Base-by-base conservation (phyloP, 2,113 vertebrate genomes). In the Psilopsiagon aurifrons region DNA sequence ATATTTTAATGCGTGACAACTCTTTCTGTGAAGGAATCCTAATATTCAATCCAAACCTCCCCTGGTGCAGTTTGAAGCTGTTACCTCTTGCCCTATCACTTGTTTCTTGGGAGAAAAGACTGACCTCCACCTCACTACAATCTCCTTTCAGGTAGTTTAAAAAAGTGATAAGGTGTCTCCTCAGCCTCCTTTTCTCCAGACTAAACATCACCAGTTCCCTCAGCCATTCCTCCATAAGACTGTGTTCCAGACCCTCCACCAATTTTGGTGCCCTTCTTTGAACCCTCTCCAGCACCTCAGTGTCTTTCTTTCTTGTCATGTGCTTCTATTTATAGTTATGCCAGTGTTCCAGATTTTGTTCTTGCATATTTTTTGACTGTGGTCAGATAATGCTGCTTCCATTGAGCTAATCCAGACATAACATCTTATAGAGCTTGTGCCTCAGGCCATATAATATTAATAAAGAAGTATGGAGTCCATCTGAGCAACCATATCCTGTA, bases 301-400 rank as follows among this genome's bases (percentile, higher is more conserved):
- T 37, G 9, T n/a, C 23, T n/a, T 60, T 74, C 11, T 54, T 31
- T 11, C 13, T 3, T 59, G 33, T 55, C 2, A 1, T 55, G 9
- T 88, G 41, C 59, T 67, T 51, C 41, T 90, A 3, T 87, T 62
- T 59, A 11, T 47, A 73, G 25, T 83, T 81, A 33, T 23, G 11
- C 6, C 39, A 31, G 0, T 75, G 35, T 33, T 35, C 23, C 49
- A 83, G 6, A 55, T 63, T 81, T 22, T 78, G 23, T 29, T 60
- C 9, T 78, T 88, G 25, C 2, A 2, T 80, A 17, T 23, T 47
- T 23, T 86, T 63, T 57, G 16, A 12, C 68, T 54, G 6, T 71
- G 1, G 1, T 46, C 25, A 14, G 0, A 0, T 87, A 62, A 31
- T 49, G 17, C 11, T 1, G 1, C 13, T 33, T 46, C 31, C 28